Evolutionary conservation across 2,113 vertebrate genomes (phyloP).

Genomic region (Eclectus roratus): DNA sequence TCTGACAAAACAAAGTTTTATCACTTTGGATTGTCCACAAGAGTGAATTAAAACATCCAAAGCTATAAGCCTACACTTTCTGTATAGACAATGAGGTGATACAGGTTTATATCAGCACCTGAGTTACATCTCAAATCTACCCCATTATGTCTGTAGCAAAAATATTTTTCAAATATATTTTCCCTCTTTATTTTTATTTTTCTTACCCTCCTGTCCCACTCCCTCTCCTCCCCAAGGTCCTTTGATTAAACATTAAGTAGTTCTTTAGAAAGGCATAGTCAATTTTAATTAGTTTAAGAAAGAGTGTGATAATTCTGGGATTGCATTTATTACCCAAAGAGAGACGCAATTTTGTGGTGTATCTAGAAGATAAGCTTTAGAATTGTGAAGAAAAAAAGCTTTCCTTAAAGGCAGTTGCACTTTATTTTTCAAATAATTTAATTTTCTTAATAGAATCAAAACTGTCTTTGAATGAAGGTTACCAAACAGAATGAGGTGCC

Average conservation of each 20-base stretch:
- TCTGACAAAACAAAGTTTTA: not conserved
- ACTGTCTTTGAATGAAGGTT: not conserved
- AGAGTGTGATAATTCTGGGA: not conserved
- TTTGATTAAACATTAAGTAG: not conserved
- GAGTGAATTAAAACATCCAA: not conserved
- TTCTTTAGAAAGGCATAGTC: not conserved
- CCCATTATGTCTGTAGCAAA: not conserved
- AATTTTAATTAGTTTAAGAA: not conserved
- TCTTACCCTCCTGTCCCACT: not conserved
- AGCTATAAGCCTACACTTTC: not conserved
- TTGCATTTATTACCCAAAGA: not conserved
- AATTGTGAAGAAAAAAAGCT: not conserved
- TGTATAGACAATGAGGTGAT: not conserved
- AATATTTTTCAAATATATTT: not conserved
- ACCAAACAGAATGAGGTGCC: not conserved
- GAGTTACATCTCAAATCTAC: not conserved
- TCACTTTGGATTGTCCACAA: not conserved
- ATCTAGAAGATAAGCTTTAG: not conserved
- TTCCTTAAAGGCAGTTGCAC: not conserved
- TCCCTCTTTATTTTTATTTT: not conserved
- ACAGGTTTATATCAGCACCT: not conserved
- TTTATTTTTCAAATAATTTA: not conserved
- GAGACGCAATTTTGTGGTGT: not conserved
- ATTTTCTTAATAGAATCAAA: not conserved
- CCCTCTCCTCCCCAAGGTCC: accelerated